Evolutionary conservation across 30 jellyfish, hydroid and myxozoan species (phyloP), one percentile per base, ranked within the genome.

Genomic region (Phacellophora camtschatica): DNA sequence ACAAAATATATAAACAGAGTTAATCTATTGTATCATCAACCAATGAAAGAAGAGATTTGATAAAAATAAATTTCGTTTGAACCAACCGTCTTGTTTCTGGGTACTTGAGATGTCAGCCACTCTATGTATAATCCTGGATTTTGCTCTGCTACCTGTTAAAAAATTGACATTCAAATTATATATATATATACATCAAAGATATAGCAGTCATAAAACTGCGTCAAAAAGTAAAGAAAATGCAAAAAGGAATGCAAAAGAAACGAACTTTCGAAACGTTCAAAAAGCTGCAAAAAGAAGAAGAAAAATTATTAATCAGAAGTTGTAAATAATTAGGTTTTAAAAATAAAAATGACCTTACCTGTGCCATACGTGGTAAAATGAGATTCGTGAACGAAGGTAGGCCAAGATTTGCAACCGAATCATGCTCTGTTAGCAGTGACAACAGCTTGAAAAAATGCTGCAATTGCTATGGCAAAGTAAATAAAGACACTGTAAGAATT

Each of bases 81-180:
- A 50, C 22, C 20, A 43, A 93, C 99, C 95, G 74, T 76, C 51
- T 86, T 86, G 71, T 87, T 86, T 74, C 97, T 62, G 8, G 99
- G 91, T 9, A 93, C 99, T 84, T 93, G 99, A 5, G 87, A 77
- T 12, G 99, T 88, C 66, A 93, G 75, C 99, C 99, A 93, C 56
- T 93, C 99, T 25, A 93, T 71, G 34, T 92, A 88, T 11, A 93
- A 89, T 15, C 86, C 96, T 0, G 99, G 99, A 49, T 82, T 93
- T 6, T 46, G 78, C 53, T 93, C 99, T 5, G 96, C 88, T 15
- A 96, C 88, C 99, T 93, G n/a, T n/a, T n/a, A n/a, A n/a, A n/a
- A n/a, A n/a, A n/a, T n/a, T n/a, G n/a, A n/a, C n/a, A n/a, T n/a
- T n/a, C n/a, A n/a, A n/a, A n/a, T n/a, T n/a, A n/a, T n/a, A n/a